Evolutionary conservation across 2,113 vertebrate genomes (phyloP).

Genomic region (Chrysochloris asiatica): DNA sequence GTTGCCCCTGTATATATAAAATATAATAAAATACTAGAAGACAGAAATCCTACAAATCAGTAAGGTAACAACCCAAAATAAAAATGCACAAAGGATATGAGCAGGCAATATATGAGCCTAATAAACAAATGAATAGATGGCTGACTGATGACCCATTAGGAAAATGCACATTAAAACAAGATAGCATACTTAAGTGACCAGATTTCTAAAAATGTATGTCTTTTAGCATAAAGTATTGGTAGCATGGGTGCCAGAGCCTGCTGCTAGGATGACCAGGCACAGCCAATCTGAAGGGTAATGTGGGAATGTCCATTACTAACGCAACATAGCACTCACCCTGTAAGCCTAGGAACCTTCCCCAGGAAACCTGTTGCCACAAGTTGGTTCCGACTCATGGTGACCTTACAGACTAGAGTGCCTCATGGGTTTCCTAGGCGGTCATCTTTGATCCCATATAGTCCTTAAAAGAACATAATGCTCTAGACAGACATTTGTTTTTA

Average conservation of each 20-base stretch:
- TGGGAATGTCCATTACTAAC: neutral
- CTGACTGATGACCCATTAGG: neutral
- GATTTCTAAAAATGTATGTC: neutral
- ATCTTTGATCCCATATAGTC: neutral
- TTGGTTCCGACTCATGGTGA: neutral
- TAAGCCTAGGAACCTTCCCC: neutral
- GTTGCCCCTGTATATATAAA: neutral
- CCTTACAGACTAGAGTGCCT: neutral
- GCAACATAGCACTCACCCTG: neutral
- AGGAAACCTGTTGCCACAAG: neutral
- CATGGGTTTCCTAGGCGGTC: neutral
- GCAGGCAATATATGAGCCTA: neutral
- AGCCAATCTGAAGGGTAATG: neutral
- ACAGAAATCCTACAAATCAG: constrained; percentile 5
- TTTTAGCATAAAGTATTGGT: neutral
- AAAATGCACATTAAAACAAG: constrained; percentile 13
- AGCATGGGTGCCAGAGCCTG: neutral
- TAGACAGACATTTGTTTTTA: no score
- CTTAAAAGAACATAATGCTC: neutral
- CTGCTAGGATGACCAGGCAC: neutral
- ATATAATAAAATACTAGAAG: neutral
- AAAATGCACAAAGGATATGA: constrained; percentile 15
- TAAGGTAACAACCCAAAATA: constrained; percentile 23
- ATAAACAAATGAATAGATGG: neutral
- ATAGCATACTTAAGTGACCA: neutral